Evolutionary conservation across 2,113 vertebrate genomes (phyloP).

Genomic region (Zosterops pallidus): DNA sequence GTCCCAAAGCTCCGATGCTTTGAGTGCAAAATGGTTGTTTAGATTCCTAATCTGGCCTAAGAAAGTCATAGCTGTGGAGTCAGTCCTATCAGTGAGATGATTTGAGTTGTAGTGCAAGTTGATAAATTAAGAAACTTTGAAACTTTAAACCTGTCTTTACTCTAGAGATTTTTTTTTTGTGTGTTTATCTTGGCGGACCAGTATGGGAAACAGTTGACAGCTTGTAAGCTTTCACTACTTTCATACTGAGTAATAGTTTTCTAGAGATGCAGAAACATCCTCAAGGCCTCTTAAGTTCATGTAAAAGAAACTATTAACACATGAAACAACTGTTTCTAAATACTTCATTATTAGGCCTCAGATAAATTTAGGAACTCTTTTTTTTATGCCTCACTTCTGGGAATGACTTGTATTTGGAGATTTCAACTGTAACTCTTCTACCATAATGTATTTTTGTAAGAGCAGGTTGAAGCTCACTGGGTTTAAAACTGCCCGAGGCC

Average conservation of each 20-base stretch:
- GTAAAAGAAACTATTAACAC: background rate
- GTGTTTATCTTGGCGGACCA: background rate
- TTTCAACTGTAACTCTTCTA: background rate
- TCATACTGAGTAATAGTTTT: slow-evolving; percentile 3
- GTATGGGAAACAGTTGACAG: background rate
- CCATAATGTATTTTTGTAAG: background rate
- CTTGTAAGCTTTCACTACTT: slow-evolving; percentile 43
- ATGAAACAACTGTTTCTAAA: fast-evolving
- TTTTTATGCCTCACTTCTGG: background rate
- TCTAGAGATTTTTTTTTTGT: background rate
- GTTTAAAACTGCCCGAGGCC: background rate
- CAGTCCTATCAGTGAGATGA: background rate
- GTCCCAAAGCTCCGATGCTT: background rate
- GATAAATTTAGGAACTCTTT: background rate
- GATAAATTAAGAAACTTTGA: background rate
- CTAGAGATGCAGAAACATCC: background rate
- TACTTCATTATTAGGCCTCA: background rate
- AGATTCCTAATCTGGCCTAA: background rate
- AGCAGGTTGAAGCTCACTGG: slow-evolving; percentile 3
- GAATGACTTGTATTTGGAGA: background rate
- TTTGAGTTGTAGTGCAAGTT: background rate
- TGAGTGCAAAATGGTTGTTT: background rate
- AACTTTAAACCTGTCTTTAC: background rate
- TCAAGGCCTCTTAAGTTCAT: background rate
- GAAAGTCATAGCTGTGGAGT: background rate